Evolutionary conservation across 2,888 invertebrate genomes (phyloP), one percentile per base, ranked within the genome.

Genomic region (Dynastes maya): DNA sequence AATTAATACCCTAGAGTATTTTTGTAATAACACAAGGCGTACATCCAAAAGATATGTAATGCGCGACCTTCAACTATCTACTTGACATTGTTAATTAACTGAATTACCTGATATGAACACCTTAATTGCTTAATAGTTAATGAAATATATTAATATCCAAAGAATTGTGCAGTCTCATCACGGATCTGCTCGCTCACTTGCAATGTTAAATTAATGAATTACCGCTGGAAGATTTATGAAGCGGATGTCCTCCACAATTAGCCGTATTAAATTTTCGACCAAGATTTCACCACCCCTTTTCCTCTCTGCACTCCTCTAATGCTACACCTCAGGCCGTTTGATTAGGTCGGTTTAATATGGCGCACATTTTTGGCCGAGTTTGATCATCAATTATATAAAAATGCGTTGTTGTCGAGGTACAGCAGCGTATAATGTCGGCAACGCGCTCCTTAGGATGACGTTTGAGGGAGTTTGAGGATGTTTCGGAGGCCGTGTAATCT

Each of bases 251-350:
- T 61, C 55, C 58, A 72, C 72, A 72, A 72, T 72, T 72, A 72
- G 72, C 72, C 58, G 58, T 72, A 72, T 72, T 72, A 72, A 72
- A 72, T 72, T 72, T 72, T 72, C 72, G 72, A 72, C 72, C 58
- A 72, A 72, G 72, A 72, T 72, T 72, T n/a, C 37, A 37, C 37
- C 72, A 16, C 45, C 58, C 16, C 58, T 13, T 32, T 45, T 22
- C 22, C 9, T 22, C n/a, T 6, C 40, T 40, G 37, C 8, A 64
- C n/a, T 27, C 16, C 11, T 22, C 49, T 49, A 67, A 45, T 11
- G 67, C 16, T 45, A 55, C n/a, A 16, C 67, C 49, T 11, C 45
- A 58, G 55, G 22, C 40, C 29, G 51, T 72, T 72, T 72, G 72
- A 72, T 72, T 72, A 72, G 72, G 58, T 72, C 55, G 72, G 72